Evolutionary conservation across 2,797 vertebrate genomes (phyloP).

Genomic region (Coranthus polyacanthus): DNA sequence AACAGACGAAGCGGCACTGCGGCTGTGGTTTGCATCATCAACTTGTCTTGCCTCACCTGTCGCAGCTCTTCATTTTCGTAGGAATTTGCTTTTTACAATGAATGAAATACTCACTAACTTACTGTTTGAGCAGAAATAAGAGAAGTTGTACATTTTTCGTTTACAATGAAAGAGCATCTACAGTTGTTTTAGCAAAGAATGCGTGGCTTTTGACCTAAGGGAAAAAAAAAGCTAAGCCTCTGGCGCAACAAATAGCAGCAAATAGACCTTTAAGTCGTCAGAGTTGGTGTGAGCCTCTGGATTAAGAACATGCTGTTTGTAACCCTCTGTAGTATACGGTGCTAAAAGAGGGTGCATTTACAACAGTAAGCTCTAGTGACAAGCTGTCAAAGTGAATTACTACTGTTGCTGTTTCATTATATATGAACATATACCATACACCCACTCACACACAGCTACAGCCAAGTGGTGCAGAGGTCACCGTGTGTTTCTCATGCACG

Average conservation of each 20-base stretch:
- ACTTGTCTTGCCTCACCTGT: no score
- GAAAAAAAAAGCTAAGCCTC: neutral
- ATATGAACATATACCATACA: conserved; percentile 44
- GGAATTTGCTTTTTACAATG: neutral
- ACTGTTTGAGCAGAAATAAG: neutral
- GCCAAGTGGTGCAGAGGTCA: neutral
- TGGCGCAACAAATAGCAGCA: neutral
- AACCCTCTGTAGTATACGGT: neutral
- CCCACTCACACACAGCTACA: neutral
- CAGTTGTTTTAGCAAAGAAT: neutral
- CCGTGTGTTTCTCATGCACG: conserved; percentile 3
- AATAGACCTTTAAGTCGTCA: neutral
- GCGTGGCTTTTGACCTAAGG: neutral
- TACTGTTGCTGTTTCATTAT: conserved; percentile 41
- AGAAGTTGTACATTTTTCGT: neutral
- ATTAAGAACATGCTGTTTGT: conserved; percentile 8
- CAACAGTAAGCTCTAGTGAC: conserved; percentile 54
- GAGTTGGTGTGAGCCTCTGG: conserved; percentile 6
- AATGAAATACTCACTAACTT: neutral
- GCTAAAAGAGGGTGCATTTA: conserved; percentile 1
- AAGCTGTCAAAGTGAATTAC: conserved; percentile 63
- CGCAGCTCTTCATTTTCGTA: neutral
- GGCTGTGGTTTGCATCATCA: no score
- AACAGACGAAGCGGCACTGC: no score
- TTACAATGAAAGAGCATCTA: neutral